Evolutionary conservation across 1,140 invertebrate genomes (phyloP).

Genomic region (Drosophila miranda): DNA sequence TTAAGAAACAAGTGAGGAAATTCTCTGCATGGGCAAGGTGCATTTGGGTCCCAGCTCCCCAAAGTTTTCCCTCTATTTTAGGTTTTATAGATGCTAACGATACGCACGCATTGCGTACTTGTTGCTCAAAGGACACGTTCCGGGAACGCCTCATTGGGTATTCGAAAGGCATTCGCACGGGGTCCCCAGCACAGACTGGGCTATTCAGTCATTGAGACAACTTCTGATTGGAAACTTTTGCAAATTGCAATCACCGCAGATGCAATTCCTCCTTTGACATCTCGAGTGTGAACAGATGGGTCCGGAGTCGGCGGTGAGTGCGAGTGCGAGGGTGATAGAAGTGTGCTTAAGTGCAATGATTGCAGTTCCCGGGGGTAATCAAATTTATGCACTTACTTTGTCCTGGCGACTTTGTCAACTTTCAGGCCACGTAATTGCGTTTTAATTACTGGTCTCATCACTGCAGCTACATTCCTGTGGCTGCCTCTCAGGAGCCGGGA

Average conservation of each 20-base stretch:
- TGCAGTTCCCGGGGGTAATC: constrained; percentile 44
- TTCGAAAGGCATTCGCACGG: constrained; percentile 37
- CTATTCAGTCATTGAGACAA: constrained; percentile 45
- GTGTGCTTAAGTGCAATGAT: constrained; percentile 32
- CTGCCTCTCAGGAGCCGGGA: background rate
- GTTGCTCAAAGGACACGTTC: constrained; percentile 48
- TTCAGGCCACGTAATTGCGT: constrained; percentile 65
- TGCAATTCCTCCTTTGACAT: constrained; percentile 42
- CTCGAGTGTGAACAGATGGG: constrained; percentile 29
- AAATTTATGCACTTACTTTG: constrained; percentile 48
- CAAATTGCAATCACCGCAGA: constrained; percentile 29
- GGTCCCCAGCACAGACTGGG: constrained; percentile 13
- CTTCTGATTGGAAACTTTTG: constrained; percentile 48
- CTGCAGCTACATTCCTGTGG: constrained; percentile 9
- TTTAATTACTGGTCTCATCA: constrained; percentile 52
- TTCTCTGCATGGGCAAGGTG: too few species aligned
- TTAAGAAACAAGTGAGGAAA: too few species aligned
- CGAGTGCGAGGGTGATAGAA: background rate
- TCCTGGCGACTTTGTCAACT: constrained; percentile 55
- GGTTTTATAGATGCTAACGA: constrained; percentile 18
- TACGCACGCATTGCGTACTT: constrained; percentile 49
- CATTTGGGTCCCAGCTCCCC: too few species aligned
- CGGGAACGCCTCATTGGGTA: constrained; percentile 40
- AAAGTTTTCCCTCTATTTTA: too few species aligned
- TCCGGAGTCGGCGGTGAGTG: too few species aligned